phyloP scores from a whole-genome alignment of 2,888 invertebrate species.

The Parnassius smintheus region DNA sequence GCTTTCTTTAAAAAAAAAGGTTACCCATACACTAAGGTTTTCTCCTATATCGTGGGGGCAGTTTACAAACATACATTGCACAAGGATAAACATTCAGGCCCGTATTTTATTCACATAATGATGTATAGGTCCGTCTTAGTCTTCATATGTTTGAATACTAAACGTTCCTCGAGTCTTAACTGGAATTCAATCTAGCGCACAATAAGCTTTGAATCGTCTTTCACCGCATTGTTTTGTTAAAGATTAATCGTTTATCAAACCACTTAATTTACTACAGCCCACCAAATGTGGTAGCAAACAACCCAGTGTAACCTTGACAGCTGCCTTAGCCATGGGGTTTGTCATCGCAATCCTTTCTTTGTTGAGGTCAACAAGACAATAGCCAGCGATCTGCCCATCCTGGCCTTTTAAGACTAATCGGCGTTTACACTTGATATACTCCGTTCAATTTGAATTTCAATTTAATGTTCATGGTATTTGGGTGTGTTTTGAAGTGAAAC shows the following conservation, averaged over 20 bases:
- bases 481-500: not conserved
- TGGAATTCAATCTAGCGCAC: too few species aligned
- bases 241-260: conserved; percentile 27
- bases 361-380: conserved; percentile 69
- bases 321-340: conserved; percentile 47
- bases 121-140: too few species aligned
- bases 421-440: conserved; percentile 42
- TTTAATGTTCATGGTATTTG: conserved; percentile 7
- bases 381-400: conserved; percentile 61
- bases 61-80: too few species aligned
- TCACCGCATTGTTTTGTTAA: conserved; percentile 16
- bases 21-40: too few species aligned
- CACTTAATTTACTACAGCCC: conserved; percentile 42
- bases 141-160: too few species aligned
- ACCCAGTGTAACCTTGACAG: conserved; percentile 67
- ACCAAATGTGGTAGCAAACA: conserved; percentile 41
- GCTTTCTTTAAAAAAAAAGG: too few species aligned
- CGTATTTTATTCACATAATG: too few species aligned
- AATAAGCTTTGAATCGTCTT: conserved; percentile 1
- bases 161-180: too few species aligned
- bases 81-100: too few species aligned
- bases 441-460: conserved; percentile 30
- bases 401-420: conserved; percentile 63
- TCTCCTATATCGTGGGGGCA: too few species aligned
- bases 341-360: conserved; percentile 70